These are phyloP conservation scores for Pristionchus pacificus DNA, from an alignment of 1,140 invertebrate species.

Conservation along the genomic window DNA sequence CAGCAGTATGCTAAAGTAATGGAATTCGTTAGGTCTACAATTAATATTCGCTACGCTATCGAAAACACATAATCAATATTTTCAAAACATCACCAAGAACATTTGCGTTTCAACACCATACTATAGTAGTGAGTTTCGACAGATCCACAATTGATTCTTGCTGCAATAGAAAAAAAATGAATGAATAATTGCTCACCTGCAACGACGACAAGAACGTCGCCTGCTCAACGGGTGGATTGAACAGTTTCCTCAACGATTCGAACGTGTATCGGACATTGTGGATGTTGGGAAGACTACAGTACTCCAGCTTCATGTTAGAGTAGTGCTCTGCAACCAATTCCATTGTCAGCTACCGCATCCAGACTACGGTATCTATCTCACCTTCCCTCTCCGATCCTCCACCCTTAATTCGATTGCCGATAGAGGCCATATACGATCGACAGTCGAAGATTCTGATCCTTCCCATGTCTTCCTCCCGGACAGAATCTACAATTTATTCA, in stretches of 20 bases:
- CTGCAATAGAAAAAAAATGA: not conserved
- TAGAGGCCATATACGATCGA: constrained; percentile 84
- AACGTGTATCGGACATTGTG: constrained; percentile 79
- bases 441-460: constrained; percentile 85
- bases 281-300: constrained; percentile 75
- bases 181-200: constrained; percentile 4
- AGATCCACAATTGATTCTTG: too few species aligned
- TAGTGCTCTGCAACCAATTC: constrained; percentile 26
- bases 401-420: constrained; percentile 86
- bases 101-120: too few species aligned
- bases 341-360: constrained; percentile 76
- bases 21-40: too few species aligned
- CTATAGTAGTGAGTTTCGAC: too few species aligned
- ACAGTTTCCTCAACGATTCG: constrained; percentile 65
- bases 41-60: too few species aligned
- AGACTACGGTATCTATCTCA: constrained; percentile 63
- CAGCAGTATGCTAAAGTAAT: too few species aligned
- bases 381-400: constrained; percentile 85
- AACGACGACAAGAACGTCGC: not conserved
- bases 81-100: too few species aligned
- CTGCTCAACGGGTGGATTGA: constrained; percentile 64
- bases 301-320: constrained; percentile 11
- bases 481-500: too few species aligned
- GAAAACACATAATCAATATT: too few species aligned
- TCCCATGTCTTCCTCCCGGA: constrained; percentile 63